phyloP scores from a whole-genome alignment of 2,797 vertebrate species.

The Ficedula albicollis region DNA sequence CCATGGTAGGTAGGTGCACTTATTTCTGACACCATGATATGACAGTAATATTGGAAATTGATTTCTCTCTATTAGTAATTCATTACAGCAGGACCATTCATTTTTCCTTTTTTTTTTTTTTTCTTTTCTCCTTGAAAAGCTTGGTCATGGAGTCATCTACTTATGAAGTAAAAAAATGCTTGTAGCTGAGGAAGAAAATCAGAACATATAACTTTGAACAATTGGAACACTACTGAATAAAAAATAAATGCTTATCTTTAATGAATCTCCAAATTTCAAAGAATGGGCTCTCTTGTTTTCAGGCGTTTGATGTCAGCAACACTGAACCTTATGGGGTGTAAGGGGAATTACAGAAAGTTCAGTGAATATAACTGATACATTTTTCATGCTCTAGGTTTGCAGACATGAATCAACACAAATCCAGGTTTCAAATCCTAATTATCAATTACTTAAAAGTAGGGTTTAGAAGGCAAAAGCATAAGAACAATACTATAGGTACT shows the following conservation, averaged over 20 bases:
- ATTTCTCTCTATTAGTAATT: neutral
- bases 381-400: neutral
- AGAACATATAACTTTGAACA: neutral
- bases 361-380: neutral
- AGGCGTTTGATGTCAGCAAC: neutral
- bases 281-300: neutral
- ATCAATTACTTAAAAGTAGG: neutral
- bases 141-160: neutral
- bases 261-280: neutral
- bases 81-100: too few relatives aligned
- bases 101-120: neutral
- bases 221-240: neutral
- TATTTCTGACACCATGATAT: neutral
- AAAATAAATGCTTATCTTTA: neutral
- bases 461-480: neutral
- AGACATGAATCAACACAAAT: neutral
- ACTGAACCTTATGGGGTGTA: neutral
- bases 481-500: neutral
- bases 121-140: neutral
- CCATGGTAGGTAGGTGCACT: neutral
- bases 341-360: neutral
- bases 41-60: neutral
- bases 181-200: neutral
- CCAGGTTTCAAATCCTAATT: neutral
- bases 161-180: neutral